These are phyloP conservation scores for Circaetus gallicus DNA, from an alignment of 2,113 vertebrate genomes.

Conservation along the genomic window DNA sequence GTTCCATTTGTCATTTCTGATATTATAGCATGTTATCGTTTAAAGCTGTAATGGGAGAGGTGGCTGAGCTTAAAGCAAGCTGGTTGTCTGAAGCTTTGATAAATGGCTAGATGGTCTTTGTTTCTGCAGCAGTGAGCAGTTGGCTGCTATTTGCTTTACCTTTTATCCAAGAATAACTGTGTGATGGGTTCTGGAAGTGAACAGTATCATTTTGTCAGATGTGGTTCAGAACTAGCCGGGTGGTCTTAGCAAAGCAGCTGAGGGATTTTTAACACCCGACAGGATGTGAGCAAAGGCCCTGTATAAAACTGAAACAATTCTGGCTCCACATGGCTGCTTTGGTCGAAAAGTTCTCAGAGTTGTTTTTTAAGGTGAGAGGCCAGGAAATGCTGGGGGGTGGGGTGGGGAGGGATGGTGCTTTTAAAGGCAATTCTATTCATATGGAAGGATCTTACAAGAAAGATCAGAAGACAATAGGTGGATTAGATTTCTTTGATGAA, in stretches of 20 bases:
- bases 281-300: slow-evolving; percentile 72
- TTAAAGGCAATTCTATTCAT: slow-evolving; percentile 29
- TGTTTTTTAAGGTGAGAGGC: slow-evolving; percentile 73
- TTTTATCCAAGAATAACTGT: slow-evolving; percentile 96
- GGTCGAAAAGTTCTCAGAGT: slow-evolving; percentile 62
- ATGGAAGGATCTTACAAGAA: slow-evolving; percentile 2
- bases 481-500: slow-evolving; percentile 18
- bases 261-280: slow-evolving; percentile 76
- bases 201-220: slow-evolving; percentile 86
- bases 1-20: slow-evolving; percentile 99
- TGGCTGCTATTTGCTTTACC: slow-evolving; percentile 96
- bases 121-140: slow-evolving; percentile 89
- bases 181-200: slow-evolving; percentile 86
- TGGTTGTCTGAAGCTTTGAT: slow-evolving; percentile 89
- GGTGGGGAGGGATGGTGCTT: background rate
- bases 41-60: slow-evolving; percentile 89
- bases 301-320: slow-evolving; percentile 66
- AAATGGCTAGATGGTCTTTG: slow-evolving; percentile 91
- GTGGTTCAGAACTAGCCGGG: slow-evolving; percentile 83
- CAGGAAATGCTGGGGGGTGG: slow-evolving; percentile 63
- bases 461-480: slow-evolving; percentile 36
- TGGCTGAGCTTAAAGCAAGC: slow-evolving; percentile 82
- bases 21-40: slow-evolving; percentile 96
- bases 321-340: slow-evolving; percentile 65
- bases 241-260: slow-evolving; percentile 82